Evolutionary conservation across 2,113 vertebrate species (phyloP).

Genomic region (Esox niger): DNA sequence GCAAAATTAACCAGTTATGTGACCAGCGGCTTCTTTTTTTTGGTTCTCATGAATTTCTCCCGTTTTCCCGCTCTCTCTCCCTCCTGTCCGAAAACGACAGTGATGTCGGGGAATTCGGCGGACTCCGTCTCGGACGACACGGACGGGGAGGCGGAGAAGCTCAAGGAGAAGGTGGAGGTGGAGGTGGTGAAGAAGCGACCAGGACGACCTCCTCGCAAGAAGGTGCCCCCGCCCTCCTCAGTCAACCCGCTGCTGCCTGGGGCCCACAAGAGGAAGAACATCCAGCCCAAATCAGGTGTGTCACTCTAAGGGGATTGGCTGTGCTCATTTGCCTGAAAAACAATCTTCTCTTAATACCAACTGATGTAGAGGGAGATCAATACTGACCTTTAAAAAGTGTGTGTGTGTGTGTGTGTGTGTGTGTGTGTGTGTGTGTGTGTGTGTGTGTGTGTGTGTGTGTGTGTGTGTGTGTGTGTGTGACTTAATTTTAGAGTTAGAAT

Average conservation of each 20-base stretch:
- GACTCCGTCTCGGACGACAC: slow-evolving; percentile 75
- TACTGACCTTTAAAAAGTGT: no score
- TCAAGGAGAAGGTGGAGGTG: slow-evolving; percentile 53
- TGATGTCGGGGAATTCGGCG: slow-evolving; percentile 74
- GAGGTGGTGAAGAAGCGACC: slow-evolving; percentile 60
- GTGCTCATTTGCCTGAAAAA: no score
- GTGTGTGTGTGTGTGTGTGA: no score
- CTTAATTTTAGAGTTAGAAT: no score
- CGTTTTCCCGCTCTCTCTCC: background rate
- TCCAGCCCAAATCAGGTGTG: slow-evolving; percentile 71
- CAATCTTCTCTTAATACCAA: no score
- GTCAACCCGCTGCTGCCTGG: slow-evolving; percentile 33
- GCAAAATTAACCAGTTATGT: no score
- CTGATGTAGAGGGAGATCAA: no score
- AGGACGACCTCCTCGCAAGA: slow-evolving; percentile 58
- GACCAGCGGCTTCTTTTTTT: background rate
- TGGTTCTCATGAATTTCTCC: background rate
- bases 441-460: no score
- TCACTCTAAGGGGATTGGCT: background rate
- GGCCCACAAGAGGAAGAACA: slow-evolving; percentile 60
- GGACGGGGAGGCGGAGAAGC: slow-evolving; percentile 57
- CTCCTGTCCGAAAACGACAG: slow-evolving; percentile 37
- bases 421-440: no score
- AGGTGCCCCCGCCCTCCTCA: slow-evolving; percentile 28
- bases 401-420: no score